These are phyloP conservation scores for Drosophila erecta DNA, from an alignment of 1,140 invertebrate genomes.

Conservation along the genomic window DNA sequence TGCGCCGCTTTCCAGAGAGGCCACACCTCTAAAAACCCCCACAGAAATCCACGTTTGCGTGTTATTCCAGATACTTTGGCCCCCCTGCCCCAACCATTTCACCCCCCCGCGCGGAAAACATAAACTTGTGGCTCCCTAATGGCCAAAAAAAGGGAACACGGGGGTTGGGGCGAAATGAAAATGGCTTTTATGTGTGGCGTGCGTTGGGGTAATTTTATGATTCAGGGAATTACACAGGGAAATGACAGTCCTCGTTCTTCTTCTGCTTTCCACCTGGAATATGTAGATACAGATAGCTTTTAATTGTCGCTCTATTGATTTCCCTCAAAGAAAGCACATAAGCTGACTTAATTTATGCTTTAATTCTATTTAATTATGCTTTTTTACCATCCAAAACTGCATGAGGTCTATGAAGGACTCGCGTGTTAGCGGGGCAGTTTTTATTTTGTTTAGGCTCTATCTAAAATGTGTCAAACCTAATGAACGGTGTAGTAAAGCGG, in stretches of 20 bases:
- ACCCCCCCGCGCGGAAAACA: slow-evolving; percentile 26
- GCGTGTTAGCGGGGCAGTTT: slow-evolving; percentile 31
- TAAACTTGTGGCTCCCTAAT: slow-evolving; percentile 56
- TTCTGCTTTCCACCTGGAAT: slow-evolving; percentile 6
- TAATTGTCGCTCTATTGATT: slow-evolving; percentile 57
- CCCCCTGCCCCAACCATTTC: neutral
- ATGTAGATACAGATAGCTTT: slow-evolving; percentile 51
- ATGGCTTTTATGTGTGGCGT: slow-evolving; percentile 79
- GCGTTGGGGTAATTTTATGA: slow-evolving; percentile 75
- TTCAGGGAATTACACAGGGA: slow-evolving; percentile 64
- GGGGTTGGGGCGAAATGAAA: slow-evolving; percentile 68
- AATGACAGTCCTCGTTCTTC: neutral
- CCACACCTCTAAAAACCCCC: slow-evolving; percentile 72
- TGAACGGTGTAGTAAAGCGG: slow-evolving; percentile 18
- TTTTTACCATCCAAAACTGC: slow-evolving; percentile 17
- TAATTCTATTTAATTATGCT: slow-evolving; percentile 55
- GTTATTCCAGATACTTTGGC: slow-evolving; percentile 29
- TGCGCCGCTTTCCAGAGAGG: slow-evolving; percentile 66
- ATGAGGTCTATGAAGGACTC: slow-evolving; percentile 18
- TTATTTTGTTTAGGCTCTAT: slow-evolving; percentile 22
- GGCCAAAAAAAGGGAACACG: slow-evolving; percentile 13
- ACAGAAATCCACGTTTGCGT: slow-evolving; percentile 50
- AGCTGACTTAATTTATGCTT: slow-evolving; percentile 47
- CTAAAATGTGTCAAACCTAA: slow-evolving; percentile 49
- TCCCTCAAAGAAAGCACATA: slow-evolving; percentile 38